Evolutionary conservation across 2,888 invertebrate species (phyloP).

Genomic region (Eupithecia insigniata): DNA sequence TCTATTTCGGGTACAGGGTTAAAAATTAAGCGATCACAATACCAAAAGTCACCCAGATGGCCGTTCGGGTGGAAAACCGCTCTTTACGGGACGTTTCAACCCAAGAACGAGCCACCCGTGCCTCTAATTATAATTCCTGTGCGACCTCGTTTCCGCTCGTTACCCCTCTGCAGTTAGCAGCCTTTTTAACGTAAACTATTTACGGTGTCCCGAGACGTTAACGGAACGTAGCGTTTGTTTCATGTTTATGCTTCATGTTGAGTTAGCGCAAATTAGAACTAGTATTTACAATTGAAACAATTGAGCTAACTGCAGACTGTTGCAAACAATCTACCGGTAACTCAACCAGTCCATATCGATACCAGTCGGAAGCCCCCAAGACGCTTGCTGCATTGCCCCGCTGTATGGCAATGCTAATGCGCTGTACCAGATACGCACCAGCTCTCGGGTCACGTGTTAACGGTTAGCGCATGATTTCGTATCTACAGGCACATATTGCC

Average conservation of each 20-base stretch:
- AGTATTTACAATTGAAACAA: too few relatives aligned
- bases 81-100: conserved; percentile 13
- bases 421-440: too few relatives aligned
- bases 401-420: too few relatives aligned
- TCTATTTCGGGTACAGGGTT: conserved; percentile 3
- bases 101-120: conserved; percentile 25
- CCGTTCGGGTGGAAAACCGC: conserved; percentile 26
- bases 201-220: conserved; percentile 6
- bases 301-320: too few relatives aligned
- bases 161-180: conserved; percentile 33
- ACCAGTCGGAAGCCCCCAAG: too few relatives aligned
- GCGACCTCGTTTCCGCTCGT: conserved; percentile 46
- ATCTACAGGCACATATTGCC: too few relatives aligned
- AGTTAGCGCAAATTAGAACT: too few relatives aligned
- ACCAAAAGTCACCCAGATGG: conserved; percentile 21
- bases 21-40: conserved; percentile 26
- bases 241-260: background rate
- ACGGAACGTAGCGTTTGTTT: background rate
- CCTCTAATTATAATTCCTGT: conserved; percentile 45
- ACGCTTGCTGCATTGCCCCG: too few relatives aligned
- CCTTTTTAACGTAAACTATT: conserved; percentile 21
- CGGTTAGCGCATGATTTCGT: too few relatives aligned
- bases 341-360: too few relatives aligned
- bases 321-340: too few relatives aligned
- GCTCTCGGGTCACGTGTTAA: too few relatives aligned